These are phyloP conservation scores for Parnassius mnemosyne DNA, from an alignment of 2,888 invertebrate genomes.

Conservation along the genomic window DNA sequence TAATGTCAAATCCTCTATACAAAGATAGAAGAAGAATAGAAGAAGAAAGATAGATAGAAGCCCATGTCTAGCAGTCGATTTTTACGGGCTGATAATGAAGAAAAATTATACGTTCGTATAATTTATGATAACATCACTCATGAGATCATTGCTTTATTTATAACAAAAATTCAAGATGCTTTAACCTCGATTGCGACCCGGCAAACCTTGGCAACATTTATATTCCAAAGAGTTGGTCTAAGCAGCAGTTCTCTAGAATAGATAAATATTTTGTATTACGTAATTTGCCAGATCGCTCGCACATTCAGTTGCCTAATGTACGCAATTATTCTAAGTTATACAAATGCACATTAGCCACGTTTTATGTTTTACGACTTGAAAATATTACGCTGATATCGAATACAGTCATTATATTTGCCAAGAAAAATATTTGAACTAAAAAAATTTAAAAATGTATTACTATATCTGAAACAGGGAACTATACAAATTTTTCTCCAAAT, in stretches of 20 bases:
- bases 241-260: conserved; percentile 49
- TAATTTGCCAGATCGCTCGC: conserved; percentile 36
- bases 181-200: conserved; percentile 37
- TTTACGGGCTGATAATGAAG: no score
- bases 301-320: conserved; percentile 14
- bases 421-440: no score
- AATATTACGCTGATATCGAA: neutral
- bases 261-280: conserved; percentile 46
- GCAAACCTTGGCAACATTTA: conserved; percentile 44
- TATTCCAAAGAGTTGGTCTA: conserved; percentile 55
- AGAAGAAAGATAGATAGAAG: no score
- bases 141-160: conserved; percentile 46
- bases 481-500: no score
- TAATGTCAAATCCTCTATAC: no score
- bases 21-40: no score
- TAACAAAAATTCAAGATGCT: conserved; percentile 42
- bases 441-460: no score
- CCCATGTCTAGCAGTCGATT: no score
- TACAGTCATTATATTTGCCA: neutral
- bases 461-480: no score
- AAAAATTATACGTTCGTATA: no score
- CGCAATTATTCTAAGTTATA: conserved; percentile 23
- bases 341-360: conserved; percentile 9
- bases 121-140: conserved; percentile 11
- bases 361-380: conserved; percentile 2